Evolutionary conservation across 2,797 vertebrate species (phyloP), one percentile per base, ranked within the genome.

Genomic region (Artibeus lituratus): DNA sequence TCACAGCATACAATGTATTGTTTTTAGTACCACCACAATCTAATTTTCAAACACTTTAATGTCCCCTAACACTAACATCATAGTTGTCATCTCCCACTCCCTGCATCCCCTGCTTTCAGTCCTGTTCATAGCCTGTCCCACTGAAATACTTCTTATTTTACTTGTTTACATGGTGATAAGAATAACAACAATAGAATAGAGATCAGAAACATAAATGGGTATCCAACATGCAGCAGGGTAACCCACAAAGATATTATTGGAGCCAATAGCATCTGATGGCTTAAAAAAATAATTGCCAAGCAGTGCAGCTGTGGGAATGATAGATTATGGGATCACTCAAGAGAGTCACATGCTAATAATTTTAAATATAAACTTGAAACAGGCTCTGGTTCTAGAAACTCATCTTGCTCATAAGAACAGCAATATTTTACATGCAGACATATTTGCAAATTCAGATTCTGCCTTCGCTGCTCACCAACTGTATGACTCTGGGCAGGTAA

Each of bases 31-130:
- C 62, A 80, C 32, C 15, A 93, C 87, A 87, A 37, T 81, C 70
- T 88, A 70, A 89, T 91, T 96, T 91, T 87, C 78, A 72, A 91
- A 83, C 74, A 83, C 65, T 57, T 92, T 77, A n/a, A 26, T 90
- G 67, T 93, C 47, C 62, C 32, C 62, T 82, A 55, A 90, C 91
- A 67, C 55, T 91, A 95, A 57, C 18, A 37, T 26, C 26, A 19
- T 69, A 88, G 53, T 57, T 85, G 24, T 55, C 69, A 90, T 35
- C 81, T 90, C 14, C 85, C 29, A 88, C n/a, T 85, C 49, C n/a
- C 39, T 69, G 29, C 7, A 69, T 22, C 29, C 21, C 24, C 11
- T 67, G 7, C 3, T 32, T n/a, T 42, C 32, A 49, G 0, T 26
- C 29, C 49, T 70, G 35, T 70, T 73, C 29, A 57, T 86, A 90